These are phyloP conservation scores for Hylaeus anthracinus DNA, from an alignment of 1,140 invertebrate species.

Conservation along the genomic window DNA sequence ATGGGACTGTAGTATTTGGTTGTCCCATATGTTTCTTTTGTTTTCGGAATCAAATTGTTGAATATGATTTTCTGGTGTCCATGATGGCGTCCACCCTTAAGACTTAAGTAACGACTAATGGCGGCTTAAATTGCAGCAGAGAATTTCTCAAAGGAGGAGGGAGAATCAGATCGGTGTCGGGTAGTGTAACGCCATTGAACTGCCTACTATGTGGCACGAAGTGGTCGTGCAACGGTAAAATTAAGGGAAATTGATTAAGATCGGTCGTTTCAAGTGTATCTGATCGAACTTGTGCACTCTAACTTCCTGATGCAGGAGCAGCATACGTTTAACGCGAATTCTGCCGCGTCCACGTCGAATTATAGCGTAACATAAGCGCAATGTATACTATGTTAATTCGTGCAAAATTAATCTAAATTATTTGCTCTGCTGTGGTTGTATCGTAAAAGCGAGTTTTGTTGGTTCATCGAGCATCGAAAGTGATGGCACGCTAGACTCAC, in stretches of 20 bases:
- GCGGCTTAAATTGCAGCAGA: background rate
- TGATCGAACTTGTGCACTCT: constrained; percentile 17
- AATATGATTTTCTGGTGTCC: too few species aligned
- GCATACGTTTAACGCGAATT: background rate
- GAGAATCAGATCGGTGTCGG: background rate
- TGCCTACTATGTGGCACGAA: constrained; percentile 16
- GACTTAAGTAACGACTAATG: background rate
- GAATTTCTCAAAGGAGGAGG: background rate
- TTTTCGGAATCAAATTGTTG: too few species aligned
- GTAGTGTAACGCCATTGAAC: constrained; percentile 40
- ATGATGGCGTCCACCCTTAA: background rate
- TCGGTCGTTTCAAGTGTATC: constrained; percentile 53
- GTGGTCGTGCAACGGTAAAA: constrained; percentile 70
- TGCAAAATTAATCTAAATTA: too few species aligned
- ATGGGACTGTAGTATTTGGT: too few species aligned
- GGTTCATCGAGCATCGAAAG: too few species aligned
- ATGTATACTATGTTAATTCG: too few species aligned
- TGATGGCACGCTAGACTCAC: too few species aligned
- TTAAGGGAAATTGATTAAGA: constrained; percentile 74
- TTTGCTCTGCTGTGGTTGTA: too few species aligned
- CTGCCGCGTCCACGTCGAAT: background rate
- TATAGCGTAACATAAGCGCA: too few species aligned
- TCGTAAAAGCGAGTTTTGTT: too few species aligned
- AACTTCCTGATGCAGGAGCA: constrained; percentile 17
- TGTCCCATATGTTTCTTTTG: too few species aligned